phyloP scores from a whole-genome alignment of 1,140 invertebrate species.

The Macrotrachela quadricornifera region DNA sequence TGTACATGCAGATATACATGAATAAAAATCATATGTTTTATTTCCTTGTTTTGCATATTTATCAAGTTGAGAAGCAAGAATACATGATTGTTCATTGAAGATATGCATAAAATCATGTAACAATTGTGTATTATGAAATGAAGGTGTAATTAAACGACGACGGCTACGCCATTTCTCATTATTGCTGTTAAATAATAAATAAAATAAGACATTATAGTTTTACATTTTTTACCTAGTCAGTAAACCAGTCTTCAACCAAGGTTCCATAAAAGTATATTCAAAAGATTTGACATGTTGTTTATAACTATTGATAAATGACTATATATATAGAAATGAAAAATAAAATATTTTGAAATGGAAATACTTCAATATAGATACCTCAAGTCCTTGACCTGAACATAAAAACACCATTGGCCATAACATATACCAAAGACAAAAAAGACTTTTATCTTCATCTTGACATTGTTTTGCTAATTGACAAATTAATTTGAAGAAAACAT shows the following conservation, averaged over 20 bases:
- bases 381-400: too few relatives aligned
- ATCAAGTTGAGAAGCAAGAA: constrained; percentile 43
- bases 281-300: constrained; percentile 36
- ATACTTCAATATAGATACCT: too few relatives aligned
- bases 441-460: too few relatives aligned
- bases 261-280: constrained; percentile 47
- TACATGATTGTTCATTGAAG: constrained; percentile 50
- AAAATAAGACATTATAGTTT: not conserved
- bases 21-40: constrained; percentile 44
- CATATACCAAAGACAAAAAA: too few relatives aligned
- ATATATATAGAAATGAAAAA: too few relatives aligned
- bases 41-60: constrained; percentile 32
- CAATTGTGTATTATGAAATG: constrained; percentile 62
- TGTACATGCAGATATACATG: constrained; percentile 51
- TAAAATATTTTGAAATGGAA: too few relatives aligned
- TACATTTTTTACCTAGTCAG: constrained; percentile 40
- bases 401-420: too few relatives aligned
- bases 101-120: constrained; percentile 59
- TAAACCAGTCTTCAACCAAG: constrained; percentile 61
- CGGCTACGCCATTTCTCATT: constrained; percentile 53
- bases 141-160: constrained; percentile 68
- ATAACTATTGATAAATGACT: too few relatives aligned
- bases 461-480: too few relatives aligned
- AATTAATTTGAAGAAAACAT: too few relatives aligned
- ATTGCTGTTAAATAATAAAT: constrained; percentile 37